These are phyloP conservation scores for Collichthys lucidus DNA, from an alignment of 2,113 vertebrate species.

Conservation along the genomic window DNA sequence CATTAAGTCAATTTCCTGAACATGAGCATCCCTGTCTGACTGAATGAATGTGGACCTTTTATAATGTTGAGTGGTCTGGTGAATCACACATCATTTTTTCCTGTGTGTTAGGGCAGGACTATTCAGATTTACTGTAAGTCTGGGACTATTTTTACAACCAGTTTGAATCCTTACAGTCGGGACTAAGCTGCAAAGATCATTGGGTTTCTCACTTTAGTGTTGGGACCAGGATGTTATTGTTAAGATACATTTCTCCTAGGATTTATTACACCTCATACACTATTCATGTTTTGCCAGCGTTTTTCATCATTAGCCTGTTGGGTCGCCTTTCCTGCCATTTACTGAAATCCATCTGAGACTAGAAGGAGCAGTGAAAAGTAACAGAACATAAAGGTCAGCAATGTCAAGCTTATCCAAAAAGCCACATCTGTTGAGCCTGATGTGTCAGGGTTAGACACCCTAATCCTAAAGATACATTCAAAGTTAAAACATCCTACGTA, in stretches of 20 bases:
- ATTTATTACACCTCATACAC: conserved; percentile 1
- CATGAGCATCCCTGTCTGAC: neutral
- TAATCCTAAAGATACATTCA: neutral
- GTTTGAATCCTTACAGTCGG: neutral
- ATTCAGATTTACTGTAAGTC: neutral
- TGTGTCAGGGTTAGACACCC: neutral
- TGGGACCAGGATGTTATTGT: neutral
- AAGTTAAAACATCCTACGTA: neutral
- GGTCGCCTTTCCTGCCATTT: conserved; percentile 1
- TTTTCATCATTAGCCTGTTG: conserved; percentile 8
- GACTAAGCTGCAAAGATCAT: neutral
- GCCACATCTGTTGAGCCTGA: conserved; percentile 4
- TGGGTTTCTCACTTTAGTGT: neutral
- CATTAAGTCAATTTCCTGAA: neutral
- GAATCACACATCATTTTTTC: neutral
- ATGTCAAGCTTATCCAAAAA: conserved; percentile 2
- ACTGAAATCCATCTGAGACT: neutral
- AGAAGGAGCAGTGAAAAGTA: neutral
- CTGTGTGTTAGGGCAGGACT: neutral
- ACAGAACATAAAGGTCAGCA: neutral
- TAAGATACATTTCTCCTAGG: conserved; percentile 10
- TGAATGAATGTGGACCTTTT: neutral
- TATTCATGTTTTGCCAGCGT: conserved; percentile 9
- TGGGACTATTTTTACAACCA: neutral
- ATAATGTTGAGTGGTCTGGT: neutral